Conservation (phyloP, 2,888 invertebrate genomes). For the Idaea dimidiata region DNA sequence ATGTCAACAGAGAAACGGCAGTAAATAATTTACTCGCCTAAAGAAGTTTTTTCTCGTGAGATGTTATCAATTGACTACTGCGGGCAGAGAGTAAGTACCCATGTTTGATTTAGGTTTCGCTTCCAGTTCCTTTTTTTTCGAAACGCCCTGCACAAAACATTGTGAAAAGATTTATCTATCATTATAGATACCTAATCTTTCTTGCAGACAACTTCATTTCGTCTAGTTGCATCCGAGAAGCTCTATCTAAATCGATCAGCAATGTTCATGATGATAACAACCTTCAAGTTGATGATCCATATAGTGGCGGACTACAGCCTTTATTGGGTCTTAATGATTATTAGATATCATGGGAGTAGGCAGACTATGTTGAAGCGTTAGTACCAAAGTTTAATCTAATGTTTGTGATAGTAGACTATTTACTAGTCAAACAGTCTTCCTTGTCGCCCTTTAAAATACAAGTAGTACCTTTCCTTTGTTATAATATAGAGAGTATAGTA, state of each 20-base stretch:
- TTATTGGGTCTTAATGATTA: conserved; percentile 86
- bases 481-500: neutral
- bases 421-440: too few species aligned
- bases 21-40: too few species aligned
- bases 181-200: neutral
- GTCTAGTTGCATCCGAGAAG: conserved; percentile 82
- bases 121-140: too few species aligned
- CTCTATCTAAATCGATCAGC: conserved; percentile 73
- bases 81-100: too few species aligned
- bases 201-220: conserved; percentile 78
- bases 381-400: conserved; percentile 20
- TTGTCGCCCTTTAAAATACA: too few species aligned
- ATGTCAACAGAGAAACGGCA: too few species aligned
- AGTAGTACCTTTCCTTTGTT: neutral
- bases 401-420: too few species aligned
- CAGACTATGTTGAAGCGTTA: conserved; percentile 52
- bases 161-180: neutral
- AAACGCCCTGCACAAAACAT: too few species aligned
- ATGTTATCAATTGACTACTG: too few species aligned
- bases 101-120: too few species aligned
- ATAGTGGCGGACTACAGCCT: conserved; percentile 89
- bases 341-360: conserved; percentile 54
- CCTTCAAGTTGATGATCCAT: conserved; percentile 86
- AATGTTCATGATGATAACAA: conserved; percentile 83
- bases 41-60: too few species aligned